Evolutionary conservation across 2,113 vertebrate species (phyloP).

Genomic region (Salvelinus namaycush): DNA sequence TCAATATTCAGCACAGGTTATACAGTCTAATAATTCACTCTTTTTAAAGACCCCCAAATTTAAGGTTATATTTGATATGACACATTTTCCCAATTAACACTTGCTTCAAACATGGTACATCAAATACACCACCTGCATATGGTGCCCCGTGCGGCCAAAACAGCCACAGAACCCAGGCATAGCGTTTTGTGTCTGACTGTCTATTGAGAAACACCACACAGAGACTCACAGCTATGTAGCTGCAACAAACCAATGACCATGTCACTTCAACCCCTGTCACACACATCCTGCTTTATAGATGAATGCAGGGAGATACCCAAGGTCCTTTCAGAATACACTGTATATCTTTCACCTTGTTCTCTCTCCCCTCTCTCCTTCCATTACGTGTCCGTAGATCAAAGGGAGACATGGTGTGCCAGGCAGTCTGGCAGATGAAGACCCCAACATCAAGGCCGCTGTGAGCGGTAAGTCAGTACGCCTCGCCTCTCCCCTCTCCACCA

Average conservation of each 20-base stretch:
- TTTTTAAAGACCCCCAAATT: conserved; percentile 11
- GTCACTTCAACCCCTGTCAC: not conserved
- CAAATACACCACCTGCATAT: too few relatives aligned
- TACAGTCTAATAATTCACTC: too few relatives aligned
- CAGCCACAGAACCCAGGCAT: too few relatives aligned
- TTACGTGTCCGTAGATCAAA: conserved; percentile 65
- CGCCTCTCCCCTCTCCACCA: not conserved
- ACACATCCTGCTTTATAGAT: conserved; percentile 22
- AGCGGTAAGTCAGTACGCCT: conserved; percentile 61
- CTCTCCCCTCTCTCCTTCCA: conserved; percentile 49
- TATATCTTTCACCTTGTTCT: conserved; percentile 58
- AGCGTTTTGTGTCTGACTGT: too few relatives aligned
- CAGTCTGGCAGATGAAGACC: conserved; percentile 47
- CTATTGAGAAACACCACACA: too few relatives aligned
- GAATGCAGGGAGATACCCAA: conserved; percentile 40
- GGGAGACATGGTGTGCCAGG: conserved; percentile 25
- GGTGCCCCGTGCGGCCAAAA: too few relatives aligned
- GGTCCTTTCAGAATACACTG: conserved; percentile 30
- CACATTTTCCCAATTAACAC: conserved; percentile 26
- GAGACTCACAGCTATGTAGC: too few relatives aligned
- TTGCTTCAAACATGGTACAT: too few relatives aligned
- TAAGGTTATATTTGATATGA: conserved; percentile 12
- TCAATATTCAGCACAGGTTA: conserved; percentile 10
- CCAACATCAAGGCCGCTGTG: conserved; percentile 53
- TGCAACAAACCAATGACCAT: too few relatives aligned